Base-by-base conservation (phyloP, 2,113 vertebrate genomes). In the Vireo altiloquus region DNA sequence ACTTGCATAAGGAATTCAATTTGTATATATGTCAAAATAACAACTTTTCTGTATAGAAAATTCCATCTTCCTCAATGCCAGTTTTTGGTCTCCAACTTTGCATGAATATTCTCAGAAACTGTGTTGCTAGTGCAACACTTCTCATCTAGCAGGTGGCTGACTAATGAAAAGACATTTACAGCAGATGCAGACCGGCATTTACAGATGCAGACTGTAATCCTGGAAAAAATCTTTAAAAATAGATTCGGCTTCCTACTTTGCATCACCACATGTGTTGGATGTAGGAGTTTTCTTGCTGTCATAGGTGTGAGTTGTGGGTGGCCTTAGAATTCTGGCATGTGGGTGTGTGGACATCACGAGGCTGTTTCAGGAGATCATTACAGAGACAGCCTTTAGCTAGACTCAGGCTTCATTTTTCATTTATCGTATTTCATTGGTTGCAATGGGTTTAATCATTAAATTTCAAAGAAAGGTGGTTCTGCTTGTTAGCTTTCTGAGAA, bases 81-180 rank as follows among this genome's bases (percentile, higher is more conserved):
- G 33, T 46, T 84, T 75, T 74, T 79, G 71, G 8, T 87, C 65
- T 57, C 70, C 56, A 54, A 65, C 9, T 75, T 74, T 49, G 14
- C 42, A 39, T 61, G 10, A 9, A 17, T 61, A 33, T 94, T 94
- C 65, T 85, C 70, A 79, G 59, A 89, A 18, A 33, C 21, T 46
- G 35, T 75, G 74, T 23, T 79, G 69, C 47, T 78, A 82, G n/a
- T 86, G 71, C 60, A 82, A 91, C 69, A 87, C 47, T 79, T 81
- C 77, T 81, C 84, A 90, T 87, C 57, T 79, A 79, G 81, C 87
- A 95, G 87, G 93, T 95, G 87, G 77, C 37, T 92, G 77, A 94
- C 83, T 91, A 92, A 95, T 89, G 74, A 87, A 94, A 94, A 95
- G 61, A 85, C 84, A 87, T 91, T 92, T 87, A 53, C 70, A 87